Evolutionary conservation across 2,888 invertebrate genomes (phyloP), one percentile per base, ranked within the genome.

Genomic region (Mythimna impura): DNA sequence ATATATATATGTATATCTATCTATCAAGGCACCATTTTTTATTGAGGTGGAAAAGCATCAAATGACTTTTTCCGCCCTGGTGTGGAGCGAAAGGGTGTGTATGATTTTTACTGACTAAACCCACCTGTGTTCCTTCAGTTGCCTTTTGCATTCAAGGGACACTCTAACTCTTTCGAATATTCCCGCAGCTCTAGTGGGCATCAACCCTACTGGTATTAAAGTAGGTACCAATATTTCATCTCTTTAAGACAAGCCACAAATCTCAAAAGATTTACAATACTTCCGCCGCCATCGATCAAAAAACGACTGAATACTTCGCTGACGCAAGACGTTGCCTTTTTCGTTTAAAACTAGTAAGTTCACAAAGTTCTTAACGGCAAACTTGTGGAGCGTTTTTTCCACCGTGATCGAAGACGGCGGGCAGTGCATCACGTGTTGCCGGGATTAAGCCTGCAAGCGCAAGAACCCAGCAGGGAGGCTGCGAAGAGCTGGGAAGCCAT

Each of bases 371-470:
- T 73, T 79, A 66, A 81, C 76, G 67, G 76, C n/a, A 76, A 87
- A 87, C 84, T 85, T 81, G 76, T 73, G 63, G 69, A 66, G 67
- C 57, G 57, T 83, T 87, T 85, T 85, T 87, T 81, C 71, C 71
- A 34, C 36, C 65, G 72, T 73, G 78, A 78, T 85, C 72, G 81
- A 86, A 75, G 76, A 63, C 78, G 66, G 75, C 78, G 80, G 78
- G 80, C 81, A 80, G 85, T 89, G 91, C 89, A 89, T 92, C 91
- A 91, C 90, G 89, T 89, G 89, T 88, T 87, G 85, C 79, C 86
- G 78, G 88, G 89, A 91, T 91, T 92, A 91, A 90, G 89, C 83
- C 89, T 86, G 89, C 90, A 89, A 88, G 90, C 89, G 88, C 89
- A 83, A 25, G 63, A 83, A 55, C 54, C 73, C 62, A 63, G 78